Evolutionary conservation across 2,113 vertebrate genomes (phyloP), one percentile per base, ranked within the genome.

Genomic region (Amazona guildingii): DNA sequence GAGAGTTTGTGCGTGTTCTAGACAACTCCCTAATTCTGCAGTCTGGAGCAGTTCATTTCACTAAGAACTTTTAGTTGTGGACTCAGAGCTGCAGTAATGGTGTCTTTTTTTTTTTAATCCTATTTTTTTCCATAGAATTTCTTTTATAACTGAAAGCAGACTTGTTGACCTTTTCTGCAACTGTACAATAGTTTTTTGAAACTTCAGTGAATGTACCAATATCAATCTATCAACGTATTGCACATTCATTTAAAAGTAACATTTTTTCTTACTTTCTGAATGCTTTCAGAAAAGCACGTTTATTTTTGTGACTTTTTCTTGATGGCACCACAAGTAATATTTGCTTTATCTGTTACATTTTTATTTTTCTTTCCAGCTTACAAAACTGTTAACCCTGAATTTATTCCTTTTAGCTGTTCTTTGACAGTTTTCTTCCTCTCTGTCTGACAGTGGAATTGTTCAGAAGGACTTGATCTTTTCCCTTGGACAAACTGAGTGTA

Each of bases 381-480:
- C 5, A 48, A 49, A 87, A 35, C 25, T 31, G 2, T 70, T 43
- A 73, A 52, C 16, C 21, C 29, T 29, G 13, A 72, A 74, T 74
- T 70, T 82, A 25, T 52, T 85, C 31, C 10, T 92, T 74, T 64
- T 66, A 93, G 72, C n/a, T 77, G 33, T 54, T 88, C 51, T 76
- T 74, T 92, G 88, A 89, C 43, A 68, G 31, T 73, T 4, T 10
- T 66, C 33, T 86, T 80, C 33, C 67, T 91, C 92, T 94, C 83
- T 80, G 43, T 94, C 76, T 95, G 84, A 86, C 98, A 99, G 99
- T 97, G 99, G 98, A 94, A 98, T 99, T 97, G 98, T 99, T 96
- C 98, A 99, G 94, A 98, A 99, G 87, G 98, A 99, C 88, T 95
- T 99, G 95, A 98, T 99, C 95, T 97, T 99, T 96, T 99, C 99